Base-by-base conservation (phyloP, 2,113 vertebrate genomes). In the Ifrita kowaldi region DNA sequence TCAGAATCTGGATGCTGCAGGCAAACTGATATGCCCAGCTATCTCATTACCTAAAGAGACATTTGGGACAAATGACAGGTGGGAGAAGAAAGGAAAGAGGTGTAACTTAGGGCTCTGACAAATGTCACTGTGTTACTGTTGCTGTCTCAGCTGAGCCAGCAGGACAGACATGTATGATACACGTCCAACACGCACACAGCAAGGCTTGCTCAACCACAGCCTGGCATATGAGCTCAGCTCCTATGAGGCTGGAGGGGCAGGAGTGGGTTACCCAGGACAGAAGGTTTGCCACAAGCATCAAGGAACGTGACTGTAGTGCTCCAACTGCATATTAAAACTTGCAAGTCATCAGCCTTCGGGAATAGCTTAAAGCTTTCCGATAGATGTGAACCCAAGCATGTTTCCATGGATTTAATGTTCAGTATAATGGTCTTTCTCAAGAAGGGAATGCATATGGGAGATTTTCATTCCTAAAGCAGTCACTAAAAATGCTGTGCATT, bases 121-220 rank as follows among this genome's bases (percentile, higher is more conserved):
- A 37, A 26, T 75, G 28, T 71, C 39, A 10, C 46, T 74, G 39
- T 62, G 24, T 44, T 71, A 23, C 46, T 39, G 23, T 42, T 63
- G 24, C 52, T 50, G 3, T 57, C 26, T 81, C 47, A 74, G n/a
- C n/a, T 84, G 44, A 89, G 33, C 35, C 71, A 44, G 37, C 24
- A 73, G 37, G 35, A 64, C 22, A 86, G 59, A 30, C 0, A 0
- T 7, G 5, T 11, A 6, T 3, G 12, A 19, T 39, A 8, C 9
- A 6, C 0, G 1, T 24, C 11, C 44, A 73, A 16, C 41, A 27
- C 22, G 42, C 11, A 16, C 27, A 15, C 1, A 64, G 10, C 19
- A 14, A 73, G 24, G 16, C 46, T 87, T 52, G 16, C 24, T 60
- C 7, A 3, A 16, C 11, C 50, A 46, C 59, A 84, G 16, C 46